Conservation (phyloP, 2,888 invertebrate genomes). For the Ophion ellenae region DNA sequence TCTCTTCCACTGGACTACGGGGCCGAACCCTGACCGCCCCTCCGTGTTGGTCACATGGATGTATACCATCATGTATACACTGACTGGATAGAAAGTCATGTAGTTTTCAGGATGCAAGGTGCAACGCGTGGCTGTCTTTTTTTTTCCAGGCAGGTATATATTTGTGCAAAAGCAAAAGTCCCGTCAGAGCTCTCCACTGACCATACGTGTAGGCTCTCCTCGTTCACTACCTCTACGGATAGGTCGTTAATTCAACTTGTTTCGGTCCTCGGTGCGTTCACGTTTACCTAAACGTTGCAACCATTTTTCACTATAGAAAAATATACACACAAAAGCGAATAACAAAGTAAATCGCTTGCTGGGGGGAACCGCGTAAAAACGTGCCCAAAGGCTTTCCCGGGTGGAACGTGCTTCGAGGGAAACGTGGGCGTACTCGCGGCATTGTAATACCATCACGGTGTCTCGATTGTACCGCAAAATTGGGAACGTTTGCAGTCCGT, state of each 20-base stretch:
- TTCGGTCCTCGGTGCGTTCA: conserved; percentile 51
- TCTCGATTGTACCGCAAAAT: not conserved
- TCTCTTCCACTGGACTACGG: no score
- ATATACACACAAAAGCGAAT: conserved; percentile 34
- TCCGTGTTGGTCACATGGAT: no score
- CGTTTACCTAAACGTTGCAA: conserved; percentile 46
- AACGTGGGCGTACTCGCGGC: not conserved
- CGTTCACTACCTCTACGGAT: conserved; percentile 40
- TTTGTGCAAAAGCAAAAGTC: no score
- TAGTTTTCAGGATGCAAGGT: no score
- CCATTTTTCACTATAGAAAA: conserved; percentile 47
- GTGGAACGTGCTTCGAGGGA: conserved; percentile 36
- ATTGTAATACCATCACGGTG: conserved; percentile 19
- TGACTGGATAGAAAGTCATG: no score
- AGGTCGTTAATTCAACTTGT: conserved; percentile 69
- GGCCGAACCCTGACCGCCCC: no score
- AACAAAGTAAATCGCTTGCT: conserved; percentile 22
- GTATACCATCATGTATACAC: no score
- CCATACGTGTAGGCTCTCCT: not conserved
- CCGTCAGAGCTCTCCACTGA: not conserved
- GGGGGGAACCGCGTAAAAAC: not conserved
- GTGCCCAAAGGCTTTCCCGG: not conserved
- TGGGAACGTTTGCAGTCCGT: conserved; percentile 14
- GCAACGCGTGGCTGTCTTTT: no score
- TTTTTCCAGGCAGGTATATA: no score